A percentile compares a stretch with the other conserved stretches of the same genome.
Evolutionary conservation across 2,888 invertebrate species (phyloP).

Genomic region (Protodeltote pygarga): DNA sequence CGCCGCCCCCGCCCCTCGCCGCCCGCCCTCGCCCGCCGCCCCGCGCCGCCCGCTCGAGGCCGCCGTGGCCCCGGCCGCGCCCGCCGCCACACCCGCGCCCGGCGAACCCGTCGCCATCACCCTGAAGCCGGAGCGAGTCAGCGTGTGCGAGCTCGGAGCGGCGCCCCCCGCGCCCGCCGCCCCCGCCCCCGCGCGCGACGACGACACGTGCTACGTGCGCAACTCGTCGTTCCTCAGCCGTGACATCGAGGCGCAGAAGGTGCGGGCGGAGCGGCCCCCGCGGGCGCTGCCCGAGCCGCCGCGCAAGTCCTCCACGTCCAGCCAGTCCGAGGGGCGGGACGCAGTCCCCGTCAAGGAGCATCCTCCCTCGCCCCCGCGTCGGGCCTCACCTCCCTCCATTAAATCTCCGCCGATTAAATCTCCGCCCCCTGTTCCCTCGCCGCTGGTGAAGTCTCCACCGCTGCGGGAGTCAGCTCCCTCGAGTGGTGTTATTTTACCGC

Average conservation of each 20-base stretch:
- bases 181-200: slow-evolving; percentile 20
- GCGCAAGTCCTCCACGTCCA: slow-evolving; percentile 32
- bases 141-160: slow-evolving; percentile 7
- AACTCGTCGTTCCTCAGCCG: slow-evolving; percentile 73
- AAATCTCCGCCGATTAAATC: slow-evolving; percentile 38
- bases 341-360: slow-evolving; percentile 21
- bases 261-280: slow-evolving; percentile 27
- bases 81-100: slow-evolving; percentile 23
- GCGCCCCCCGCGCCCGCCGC: slow-evolving; percentile 18
- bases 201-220: slow-evolving; percentile 63
- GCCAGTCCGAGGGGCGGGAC: slow-evolving; percentile 1
- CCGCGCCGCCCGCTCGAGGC: slow-evolving; percentile 28
- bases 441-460: slow-evolving; percentile 24
- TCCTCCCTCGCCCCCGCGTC: slow-evolving; percentile 29
- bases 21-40: slow-evolving; percentile 34
- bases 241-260: slow-evolving; percentile 69
- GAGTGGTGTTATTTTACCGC: slow-evolving; percentile 39
- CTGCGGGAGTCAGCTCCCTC: not conserved
- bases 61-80: slow-evolving; percentile 20
- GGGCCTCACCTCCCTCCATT: slow-evolving; percentile 11
- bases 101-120: slow-evolving; percentile 41
- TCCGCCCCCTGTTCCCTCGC: slow-evolving; percentile 36
- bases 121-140: slow-evolving; percentile 31
- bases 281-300: slow-evolving; percentile 7
- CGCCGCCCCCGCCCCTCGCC: slow-evolving; percentile 32